Evolutionary conservation across 2,113 vertebrate genomes (phyloP), one percentile per base, ranked within the genome.

Genomic region (Hucho hucho): DNA sequence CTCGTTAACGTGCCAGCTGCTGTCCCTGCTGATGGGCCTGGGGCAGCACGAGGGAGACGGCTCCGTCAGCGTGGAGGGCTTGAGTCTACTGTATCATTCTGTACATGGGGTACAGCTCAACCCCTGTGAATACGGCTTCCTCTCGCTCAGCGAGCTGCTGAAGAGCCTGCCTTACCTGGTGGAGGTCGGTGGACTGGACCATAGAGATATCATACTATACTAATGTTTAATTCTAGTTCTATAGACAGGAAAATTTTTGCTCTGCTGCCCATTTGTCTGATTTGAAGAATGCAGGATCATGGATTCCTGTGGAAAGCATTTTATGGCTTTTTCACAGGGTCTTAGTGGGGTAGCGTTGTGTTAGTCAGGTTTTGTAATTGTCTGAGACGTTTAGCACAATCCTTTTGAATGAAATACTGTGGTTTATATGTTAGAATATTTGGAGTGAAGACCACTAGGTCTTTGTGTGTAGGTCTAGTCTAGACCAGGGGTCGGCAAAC

Each of bases 81-180:
- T 99, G 66, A 94, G 91, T 53, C 91, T 81, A 9, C 92, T 74
- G 32, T 99, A 98, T 75, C 92, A 93, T 85, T 37, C 47, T 0
- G 76, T 87, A 59, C 93, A 97, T 0, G 90, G 85, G 6, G 70
- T 84, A 64, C 78, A 84, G 0, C 96, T 99, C 58, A 98, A 98
- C 89, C 97, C 98, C 3, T 98, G 96, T 89, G 98, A 99, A 93
- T 99, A 98, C 72, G 98, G 98, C 70, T 99, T 98, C 85, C 93
- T 99, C 85, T 98, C 96, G 22, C 91, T 99, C 81, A 92, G 92
- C 1, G 98, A 99, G 74, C 92, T 99, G 28, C 91, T 99, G 18
- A 98, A 96, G 90, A 98, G 96, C 74, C 90, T 99, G 85, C 97
- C 97, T 22, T 98, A 96, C 81, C 90, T 99, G 24, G 95, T 99